Percentiles rank a stretch among this genome's conserved stretches.
phyloP scores from a whole-genome alignment of 1,140 invertebrate species.

The Plectrocnemia conspersa region DNA sequence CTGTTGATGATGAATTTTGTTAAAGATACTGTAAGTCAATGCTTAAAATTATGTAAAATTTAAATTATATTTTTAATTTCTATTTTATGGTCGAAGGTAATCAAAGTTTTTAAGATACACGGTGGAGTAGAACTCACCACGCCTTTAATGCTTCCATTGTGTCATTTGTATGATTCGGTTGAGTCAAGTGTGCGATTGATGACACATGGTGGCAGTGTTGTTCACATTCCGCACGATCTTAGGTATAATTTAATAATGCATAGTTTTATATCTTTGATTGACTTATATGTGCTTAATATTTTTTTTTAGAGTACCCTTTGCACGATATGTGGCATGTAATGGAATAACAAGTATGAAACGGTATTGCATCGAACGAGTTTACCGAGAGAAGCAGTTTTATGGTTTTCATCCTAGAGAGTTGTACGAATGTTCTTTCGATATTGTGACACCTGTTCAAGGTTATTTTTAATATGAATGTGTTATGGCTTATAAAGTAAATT shows the following conservation, averaged over 20 bases:
- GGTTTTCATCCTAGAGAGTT: slow-evolving; percentile 85
- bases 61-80: slow-evolving; percentile 8
- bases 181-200: slow-evolving; percentile 72
- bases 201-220: slow-evolving; percentile 76
- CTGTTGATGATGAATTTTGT: slow-evolving; percentile 22
- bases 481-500: slow-evolving; percentile 2
- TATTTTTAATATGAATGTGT: slow-evolving; percentile 1
- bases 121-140: slow-evolving; percentile 71
- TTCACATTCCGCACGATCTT: slow-evolving; percentile 74
- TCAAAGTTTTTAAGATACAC: slow-evolving; percentile 69
- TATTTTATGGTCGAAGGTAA: slow-evolving; percentile 43
- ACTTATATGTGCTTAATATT: slow-evolving; percentile 9
- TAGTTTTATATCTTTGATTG: too few relatives aligned
- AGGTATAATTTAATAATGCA: too few relatives aligned
- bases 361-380: slow-evolving; percentile 83
- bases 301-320: slow-evolving; percentile 42
- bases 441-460: slow-evolving; percentile 70
- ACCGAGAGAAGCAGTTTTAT: slow-evolving; percentile 73
- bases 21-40: slow-evolving; percentile 28
- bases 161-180: slow-evolving; percentile 51
- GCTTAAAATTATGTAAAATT: neutral
- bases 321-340: slow-evolving; percentile 60
- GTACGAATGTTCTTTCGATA: slow-evolving; percentile 90
- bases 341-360: slow-evolving; percentile 74
- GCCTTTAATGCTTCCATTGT: slow-evolving; percentile 72